A percentile compares a stretch with the other conserved stretches of the same genome.
Conservation (phyloP, 1,140 invertebrate species). For the Conus ventricosus region DNA sequence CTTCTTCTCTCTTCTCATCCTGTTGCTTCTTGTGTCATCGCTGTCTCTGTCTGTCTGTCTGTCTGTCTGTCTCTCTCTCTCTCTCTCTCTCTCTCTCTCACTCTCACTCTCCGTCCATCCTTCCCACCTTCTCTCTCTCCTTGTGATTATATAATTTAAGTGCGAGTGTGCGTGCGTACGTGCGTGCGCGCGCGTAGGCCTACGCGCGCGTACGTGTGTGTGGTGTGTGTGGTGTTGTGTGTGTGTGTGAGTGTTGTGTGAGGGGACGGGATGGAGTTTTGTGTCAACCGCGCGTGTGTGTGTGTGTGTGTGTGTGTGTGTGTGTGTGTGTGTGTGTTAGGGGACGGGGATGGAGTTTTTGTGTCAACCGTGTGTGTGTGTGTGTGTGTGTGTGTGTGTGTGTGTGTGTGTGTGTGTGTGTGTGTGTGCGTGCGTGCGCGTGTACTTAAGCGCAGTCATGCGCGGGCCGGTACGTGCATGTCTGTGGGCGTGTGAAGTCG, state of each 20-base stretch:
- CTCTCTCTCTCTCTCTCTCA: neutral
- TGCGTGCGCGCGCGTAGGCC: too few species aligned
- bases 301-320: conserved; percentile 19
- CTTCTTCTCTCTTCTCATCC: too few species aligned
- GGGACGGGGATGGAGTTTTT: neutral
- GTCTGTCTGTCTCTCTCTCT: neutral
- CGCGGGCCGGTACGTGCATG: too few species aligned
- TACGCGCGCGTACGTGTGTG: conserved; percentile 1
- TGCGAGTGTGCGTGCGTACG: neutral
- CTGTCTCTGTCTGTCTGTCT: neutral
- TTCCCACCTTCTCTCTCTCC: neutral
- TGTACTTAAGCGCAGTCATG: too few species aligned
- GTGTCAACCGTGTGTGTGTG: neutral
- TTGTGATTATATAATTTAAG: neutral
- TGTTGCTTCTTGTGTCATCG: too few species aligned
- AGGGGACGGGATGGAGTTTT: neutral
- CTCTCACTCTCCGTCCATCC: too few species aligned
- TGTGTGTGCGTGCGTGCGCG: too few species aligned
- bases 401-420: too few species aligned
- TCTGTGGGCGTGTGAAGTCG: too few species aligned
- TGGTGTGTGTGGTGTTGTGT: conserved; percentile 16
- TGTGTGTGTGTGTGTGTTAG: conserved; percentile 13
- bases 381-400: neutral
- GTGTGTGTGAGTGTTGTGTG: conserved; percentile 19
- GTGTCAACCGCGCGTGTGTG: neutral